Evolutionary conservation across 2,113 vertebrate species (phyloP).

Genomic region (Corvus moneduloides): DNA sequence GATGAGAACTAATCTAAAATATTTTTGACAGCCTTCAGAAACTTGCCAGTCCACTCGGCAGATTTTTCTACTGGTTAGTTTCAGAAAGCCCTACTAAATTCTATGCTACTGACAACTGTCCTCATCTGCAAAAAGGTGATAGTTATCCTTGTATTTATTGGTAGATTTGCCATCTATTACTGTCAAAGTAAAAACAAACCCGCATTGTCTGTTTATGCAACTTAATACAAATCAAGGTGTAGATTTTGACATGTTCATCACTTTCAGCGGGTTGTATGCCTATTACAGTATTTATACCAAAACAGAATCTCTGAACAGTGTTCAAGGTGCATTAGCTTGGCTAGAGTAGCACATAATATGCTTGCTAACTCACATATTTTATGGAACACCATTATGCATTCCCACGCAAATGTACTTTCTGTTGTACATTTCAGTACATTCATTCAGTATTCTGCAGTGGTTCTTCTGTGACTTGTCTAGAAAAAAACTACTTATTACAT

Average conservation of each 20-base stretch:
- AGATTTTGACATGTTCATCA: neutral
- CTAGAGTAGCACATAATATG: neutral
- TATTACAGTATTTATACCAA: neutral
- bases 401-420: neutral
- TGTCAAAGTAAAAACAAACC: neutral
- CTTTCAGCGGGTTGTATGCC: neutral
- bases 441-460: neutral
- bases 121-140: neutral
- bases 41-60: neutral
- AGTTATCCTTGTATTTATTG: neutral
- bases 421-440: neutral
- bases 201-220: neutral
- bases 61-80: neutral
- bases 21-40: neutral
- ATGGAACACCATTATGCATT: neutral
- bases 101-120: neutral
- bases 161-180: neutral
- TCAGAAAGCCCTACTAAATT: neutral
- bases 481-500: neutral
- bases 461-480: neutral
- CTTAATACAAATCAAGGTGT: neutral
- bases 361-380: neutral
- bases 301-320: neutral
- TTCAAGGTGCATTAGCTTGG: neutral
- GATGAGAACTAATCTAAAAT: neutral